These are phyloP conservation scores for Parapsyche elsis DNA, from an alignment of 1,140 invertebrate species.

Conservation along the genomic window DNA sequence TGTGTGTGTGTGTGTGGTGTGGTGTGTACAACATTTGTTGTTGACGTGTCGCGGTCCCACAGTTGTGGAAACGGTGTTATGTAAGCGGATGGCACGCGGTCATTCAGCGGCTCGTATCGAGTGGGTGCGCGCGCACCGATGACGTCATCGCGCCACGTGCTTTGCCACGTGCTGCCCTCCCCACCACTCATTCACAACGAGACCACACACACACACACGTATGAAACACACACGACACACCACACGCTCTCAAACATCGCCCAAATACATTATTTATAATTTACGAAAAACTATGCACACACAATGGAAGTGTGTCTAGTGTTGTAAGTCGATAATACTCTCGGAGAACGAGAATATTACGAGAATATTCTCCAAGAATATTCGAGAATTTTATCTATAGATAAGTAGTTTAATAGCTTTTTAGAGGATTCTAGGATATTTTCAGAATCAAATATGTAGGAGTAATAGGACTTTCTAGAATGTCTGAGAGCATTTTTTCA, in stretches of 20 bases:
- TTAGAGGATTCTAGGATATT: too few relatives aligned
- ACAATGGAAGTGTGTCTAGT: too few relatives aligned
- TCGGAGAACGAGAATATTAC: too few relatives aligned
- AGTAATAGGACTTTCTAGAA: too few relatives aligned
- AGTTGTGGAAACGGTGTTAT: neutral
- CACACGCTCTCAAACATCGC: neutral
- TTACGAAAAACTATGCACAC: too few relatives aligned
- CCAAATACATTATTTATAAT: neutral
- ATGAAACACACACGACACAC: neutral
- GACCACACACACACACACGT: conserved; percentile 2
- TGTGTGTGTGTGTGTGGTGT: neutral
- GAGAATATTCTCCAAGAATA: too few relatives aligned
- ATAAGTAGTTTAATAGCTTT: too few relatives aligned
- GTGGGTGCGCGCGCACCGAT: conserved; percentile 36
- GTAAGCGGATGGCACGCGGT: conserved; percentile 24
- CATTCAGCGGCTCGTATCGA: conserved; percentile 28
- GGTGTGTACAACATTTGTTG: neutral
- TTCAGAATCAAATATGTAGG: too few relatives aligned
- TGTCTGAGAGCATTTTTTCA: too few relatives aligned
- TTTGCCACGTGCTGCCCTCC: conserved; percentile 37
- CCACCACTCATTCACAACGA: conserved; percentile 22
- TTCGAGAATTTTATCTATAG: too few relatives aligned
- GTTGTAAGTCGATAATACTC: too few relatives aligned
- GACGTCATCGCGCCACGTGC: conserved; percentile 43
- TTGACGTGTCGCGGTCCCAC: neutral